Percentiles rank a stretch among this genome's conserved stretches.
Conservation (phyloP, 2,113 vertebrate species). For the Daubentonia madagascariensis region DNA sequence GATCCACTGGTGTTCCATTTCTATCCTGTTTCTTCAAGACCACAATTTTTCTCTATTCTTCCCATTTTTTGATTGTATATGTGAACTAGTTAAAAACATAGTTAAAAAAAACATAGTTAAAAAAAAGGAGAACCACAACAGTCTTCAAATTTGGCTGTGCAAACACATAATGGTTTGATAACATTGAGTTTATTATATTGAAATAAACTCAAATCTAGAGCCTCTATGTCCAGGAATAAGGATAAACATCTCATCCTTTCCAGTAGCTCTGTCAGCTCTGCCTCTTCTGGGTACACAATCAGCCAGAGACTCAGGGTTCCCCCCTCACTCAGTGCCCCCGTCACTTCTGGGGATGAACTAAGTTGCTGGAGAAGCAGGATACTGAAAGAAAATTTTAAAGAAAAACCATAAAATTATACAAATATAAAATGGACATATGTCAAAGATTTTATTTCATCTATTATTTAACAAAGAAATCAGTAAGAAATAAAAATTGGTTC, state of each 20-base stretch:
- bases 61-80: background rate
- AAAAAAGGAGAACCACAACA: background rate
- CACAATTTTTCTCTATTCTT: background rate
- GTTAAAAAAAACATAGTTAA: background rate
- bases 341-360: background rate
- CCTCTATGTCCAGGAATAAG: background rate
- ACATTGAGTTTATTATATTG: background rate
- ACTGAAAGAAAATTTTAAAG: background rate
- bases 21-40: background rate
- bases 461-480: conserved; percentile 16
- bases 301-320: background rate
- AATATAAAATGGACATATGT: conserved; percentile 17
- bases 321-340: background rate
- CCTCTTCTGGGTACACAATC: background rate
- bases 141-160: background rate
- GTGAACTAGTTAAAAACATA: background rate
- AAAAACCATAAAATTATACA: background rate
- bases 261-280: background rate
- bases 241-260: background rate
- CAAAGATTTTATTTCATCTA: background rate
- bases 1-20: background rate
- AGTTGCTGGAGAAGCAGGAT: background rate
- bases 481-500: background rate
- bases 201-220: conserved; percentile 8
- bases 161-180: conserved; percentile 15